Evolutionary conservation across 2,888 invertebrate genomes (phyloP).

Genomic region (Drosophila melanosoma): DNA sequence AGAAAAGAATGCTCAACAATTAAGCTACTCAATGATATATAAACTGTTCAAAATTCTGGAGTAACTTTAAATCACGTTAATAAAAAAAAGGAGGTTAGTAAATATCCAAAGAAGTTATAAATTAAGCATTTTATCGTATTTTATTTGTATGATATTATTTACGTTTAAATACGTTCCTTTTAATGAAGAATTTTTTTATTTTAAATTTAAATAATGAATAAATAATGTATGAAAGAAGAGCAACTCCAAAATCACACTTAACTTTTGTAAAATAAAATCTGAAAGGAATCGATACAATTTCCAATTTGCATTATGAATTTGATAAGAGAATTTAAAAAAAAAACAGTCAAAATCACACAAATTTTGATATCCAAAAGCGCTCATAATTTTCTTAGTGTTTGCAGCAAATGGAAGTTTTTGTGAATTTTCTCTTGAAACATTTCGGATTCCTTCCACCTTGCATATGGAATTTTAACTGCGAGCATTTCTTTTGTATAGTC

Average conservation of each 20-base stretch:
- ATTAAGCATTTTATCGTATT: not conserved
- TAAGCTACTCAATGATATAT: not conserved
- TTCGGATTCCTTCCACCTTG: not conserved
- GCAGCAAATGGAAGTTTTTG: not conserved
- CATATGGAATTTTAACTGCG: not conserved
- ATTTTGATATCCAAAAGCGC: not conserved
- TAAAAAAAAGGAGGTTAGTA: not conserved
- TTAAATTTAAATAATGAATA: too few relatives aligned
- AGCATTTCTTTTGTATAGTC: not conserved
- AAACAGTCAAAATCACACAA: not conserved
- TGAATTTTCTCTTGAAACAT: not conserved
- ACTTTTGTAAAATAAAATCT: not conserved
- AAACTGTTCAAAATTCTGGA: not conserved
- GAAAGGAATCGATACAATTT: not conserved
- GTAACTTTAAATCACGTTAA: not conserved
- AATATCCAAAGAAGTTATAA: not conserved
- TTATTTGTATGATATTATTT: not conserved
- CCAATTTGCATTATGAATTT: not conserved
- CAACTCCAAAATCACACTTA: too few relatives aligned
- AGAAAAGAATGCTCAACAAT: conserved; percentile 8
- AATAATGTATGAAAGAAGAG: too few relatives aligned
- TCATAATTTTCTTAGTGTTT: not conserved
- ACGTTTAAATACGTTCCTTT: not conserved
- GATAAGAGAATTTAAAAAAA: too few relatives aligned
- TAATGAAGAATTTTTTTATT: too few relatives aligned